Evolutionary conservation across 2,797 vertebrate genomes (phyloP).

Genomic region (Halcyon leucocephala): DNA sequence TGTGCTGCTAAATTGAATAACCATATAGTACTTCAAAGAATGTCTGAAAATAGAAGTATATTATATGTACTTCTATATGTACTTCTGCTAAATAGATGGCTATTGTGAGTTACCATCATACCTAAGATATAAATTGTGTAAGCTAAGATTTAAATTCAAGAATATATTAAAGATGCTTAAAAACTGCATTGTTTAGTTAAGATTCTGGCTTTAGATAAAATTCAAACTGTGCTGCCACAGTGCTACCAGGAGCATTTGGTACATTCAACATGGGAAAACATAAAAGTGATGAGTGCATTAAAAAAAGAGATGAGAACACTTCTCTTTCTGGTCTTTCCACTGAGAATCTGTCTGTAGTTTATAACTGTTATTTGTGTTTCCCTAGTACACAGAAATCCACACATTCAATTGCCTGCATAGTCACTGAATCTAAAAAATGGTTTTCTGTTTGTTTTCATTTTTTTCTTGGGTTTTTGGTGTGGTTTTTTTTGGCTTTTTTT

Average conservation of each 20-base stretch:
- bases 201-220: not conserved
- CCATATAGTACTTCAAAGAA: conserved; percentile 8
- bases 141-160: not conserved
- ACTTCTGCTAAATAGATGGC: not conserved
- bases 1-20: not conserved
- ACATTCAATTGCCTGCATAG: not conserved
- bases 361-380: not conserved
- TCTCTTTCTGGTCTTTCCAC: not conserved
- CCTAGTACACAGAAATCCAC: not conserved
- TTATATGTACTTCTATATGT: not conserved
- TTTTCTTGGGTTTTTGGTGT: not conserved
- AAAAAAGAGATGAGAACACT: not conserved
- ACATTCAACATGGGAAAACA: not conserved
- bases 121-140: not conserved
- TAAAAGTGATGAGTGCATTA: not conserved
- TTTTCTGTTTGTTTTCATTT: no score
- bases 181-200: not conserved
- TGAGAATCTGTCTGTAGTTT: not conserved
- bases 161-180: not conserved
- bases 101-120: not conserved
- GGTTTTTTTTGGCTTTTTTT: not conserved
- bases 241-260: not conserved
- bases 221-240: not conserved
- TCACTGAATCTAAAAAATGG: not conserved
- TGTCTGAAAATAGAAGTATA: conserved; percentile 10